Conservation (phyloP, 2,113 vertebrate species). For the Oxyura jamaicensis region DNA sequence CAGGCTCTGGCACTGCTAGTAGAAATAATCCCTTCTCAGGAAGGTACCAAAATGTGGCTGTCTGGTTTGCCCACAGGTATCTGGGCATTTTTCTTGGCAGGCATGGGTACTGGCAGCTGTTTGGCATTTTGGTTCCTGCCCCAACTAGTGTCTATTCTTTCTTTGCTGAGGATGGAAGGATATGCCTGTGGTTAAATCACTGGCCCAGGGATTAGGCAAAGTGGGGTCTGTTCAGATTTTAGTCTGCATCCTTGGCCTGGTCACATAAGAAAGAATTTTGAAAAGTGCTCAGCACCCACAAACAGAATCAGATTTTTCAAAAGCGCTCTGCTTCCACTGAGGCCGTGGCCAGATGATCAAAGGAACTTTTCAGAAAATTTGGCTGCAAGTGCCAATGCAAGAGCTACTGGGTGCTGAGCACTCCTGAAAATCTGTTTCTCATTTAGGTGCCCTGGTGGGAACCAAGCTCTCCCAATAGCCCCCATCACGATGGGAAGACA, state of each 20-base stretch:
- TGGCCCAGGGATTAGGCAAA: conserved; percentile 44
- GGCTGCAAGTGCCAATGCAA: neutral
- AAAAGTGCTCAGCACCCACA: conserved; percentile 42
- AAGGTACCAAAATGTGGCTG: conserved; percentile 42
- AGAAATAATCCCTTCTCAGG: conserved; percentile 42
- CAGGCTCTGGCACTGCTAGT: conserved; percentile 23
- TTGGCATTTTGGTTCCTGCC: conserved; percentile 31
- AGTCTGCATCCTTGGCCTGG: conserved; percentile 52
- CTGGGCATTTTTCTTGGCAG: conserved; percentile 50
- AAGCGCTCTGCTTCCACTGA: conserved; percentile 4
- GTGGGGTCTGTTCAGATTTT: conserved; percentile 41
- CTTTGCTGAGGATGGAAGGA: conserved; percentile 46
- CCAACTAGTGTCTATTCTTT: conserved; percentile 33
- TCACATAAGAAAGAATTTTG: conserved; percentile 52
- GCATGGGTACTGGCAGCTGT: neutral
- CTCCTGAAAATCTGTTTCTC: conserved; percentile 18
- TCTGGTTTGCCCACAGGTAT: conserved; percentile 59
- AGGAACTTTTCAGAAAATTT: conserved; percentile 30
- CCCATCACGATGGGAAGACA: neutral
- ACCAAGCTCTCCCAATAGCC: neutral
- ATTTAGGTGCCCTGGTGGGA: neutral
- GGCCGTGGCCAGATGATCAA: conserved; percentile 3
- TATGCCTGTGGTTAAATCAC: conserved; percentile 51
- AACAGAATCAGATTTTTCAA: conserved; percentile 28
- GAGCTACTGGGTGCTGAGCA: conserved; percentile 28